Evolutionary conservation across 2,797 vertebrate genomes (phyloP).

Genomic region (Nasua narica): DNA sequence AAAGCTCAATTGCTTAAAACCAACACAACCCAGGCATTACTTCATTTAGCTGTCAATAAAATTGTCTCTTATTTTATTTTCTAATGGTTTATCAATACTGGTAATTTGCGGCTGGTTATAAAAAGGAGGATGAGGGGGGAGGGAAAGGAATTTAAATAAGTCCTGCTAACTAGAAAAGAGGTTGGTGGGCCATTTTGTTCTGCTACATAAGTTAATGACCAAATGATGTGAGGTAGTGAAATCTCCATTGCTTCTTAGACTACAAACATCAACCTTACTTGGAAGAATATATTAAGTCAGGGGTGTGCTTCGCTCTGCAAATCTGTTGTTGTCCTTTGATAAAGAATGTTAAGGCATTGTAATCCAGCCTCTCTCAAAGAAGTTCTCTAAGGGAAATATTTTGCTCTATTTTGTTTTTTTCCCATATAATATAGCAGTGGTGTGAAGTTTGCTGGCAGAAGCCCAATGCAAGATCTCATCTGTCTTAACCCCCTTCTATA

Average conservation of each 20-base stretch:
- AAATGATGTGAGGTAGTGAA: not conserved
- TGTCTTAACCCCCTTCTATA: not conserved
- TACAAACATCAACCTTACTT: not conserved
- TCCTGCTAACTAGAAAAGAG: conserved; percentile 61
- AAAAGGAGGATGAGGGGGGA: conserved; percentile 46
- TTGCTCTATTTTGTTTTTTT: not conserved
- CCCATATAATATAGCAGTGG: not conserved
- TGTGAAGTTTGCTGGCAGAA: not conserved
- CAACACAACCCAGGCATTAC: conserved; percentile 70
- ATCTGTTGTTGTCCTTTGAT: not conserved
- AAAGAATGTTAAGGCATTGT: not conserved
- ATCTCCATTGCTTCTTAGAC: not conserved
- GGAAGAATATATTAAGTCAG: not conserved
- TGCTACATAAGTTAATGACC: not conserved
- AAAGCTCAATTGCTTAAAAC: conserved; percentile 78
- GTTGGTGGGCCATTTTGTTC: not conserved
- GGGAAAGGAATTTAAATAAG: conserved; percentile 75
- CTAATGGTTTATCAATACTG: conserved; percentile 84
- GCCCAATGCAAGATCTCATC: not conserved
- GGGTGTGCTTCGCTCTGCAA: rapidly evolving
- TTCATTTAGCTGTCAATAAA: conserved; percentile 80
- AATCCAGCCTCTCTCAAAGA: not conserved
- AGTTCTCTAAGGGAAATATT: not conserved
- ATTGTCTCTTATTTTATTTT: conserved; percentile 84
- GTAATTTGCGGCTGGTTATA: conserved; percentile 83